Evolutionary conservation across 1,140 invertebrate genomes (phyloP), one percentile per base, ranked within the genome.

Genomic region (Phocides pigmalion): DNA sequence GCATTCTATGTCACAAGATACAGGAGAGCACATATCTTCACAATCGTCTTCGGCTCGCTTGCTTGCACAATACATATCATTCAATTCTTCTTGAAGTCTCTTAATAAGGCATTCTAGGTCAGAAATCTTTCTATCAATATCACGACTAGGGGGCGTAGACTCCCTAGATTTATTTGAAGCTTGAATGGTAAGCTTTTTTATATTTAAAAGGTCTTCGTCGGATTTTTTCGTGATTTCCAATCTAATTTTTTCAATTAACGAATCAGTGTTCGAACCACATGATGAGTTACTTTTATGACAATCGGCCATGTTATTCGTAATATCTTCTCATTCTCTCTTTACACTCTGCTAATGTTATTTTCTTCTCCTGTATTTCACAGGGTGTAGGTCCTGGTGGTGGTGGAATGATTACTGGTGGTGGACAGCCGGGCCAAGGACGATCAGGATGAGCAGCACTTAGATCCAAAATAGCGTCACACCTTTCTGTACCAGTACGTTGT

Each of bases 271-370:
- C 4, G 63, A 68, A 12, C 35, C 42, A 12, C 37, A 20, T 3
- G n/a, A n/a, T n/a, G 54, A 37, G 32, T 19, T 20, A 1, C 15
- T 35, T 56, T 46, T 67, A 9, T 41, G 37, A 25, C 56, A 56
- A 0, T 66, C 62, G 11, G 79, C 78, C 76, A 81, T 81, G 37
- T 64, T 75, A 80, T 68, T 75, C 74, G 4, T 66, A 47, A 37
- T 85, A 84, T 54, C 77, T 66, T 76, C 72, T 74, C 68, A 75
- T 76, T 73, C 69, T 80, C 58, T 75, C 70, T 62, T 68, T 82
- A 51, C 83, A 87, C 37, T 79, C 73, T 14, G 53, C 73, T 65
- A 68, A 47, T 59, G 67, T 76, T 22, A 65, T 8, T 62, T 62
- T 61, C 49, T 61, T 73, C 9, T 42, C 44, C 62, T 74, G 74